phyloP scores from a whole-genome alignment of 1,140 invertebrate species.

The Hycleus cichorii region DNA sequence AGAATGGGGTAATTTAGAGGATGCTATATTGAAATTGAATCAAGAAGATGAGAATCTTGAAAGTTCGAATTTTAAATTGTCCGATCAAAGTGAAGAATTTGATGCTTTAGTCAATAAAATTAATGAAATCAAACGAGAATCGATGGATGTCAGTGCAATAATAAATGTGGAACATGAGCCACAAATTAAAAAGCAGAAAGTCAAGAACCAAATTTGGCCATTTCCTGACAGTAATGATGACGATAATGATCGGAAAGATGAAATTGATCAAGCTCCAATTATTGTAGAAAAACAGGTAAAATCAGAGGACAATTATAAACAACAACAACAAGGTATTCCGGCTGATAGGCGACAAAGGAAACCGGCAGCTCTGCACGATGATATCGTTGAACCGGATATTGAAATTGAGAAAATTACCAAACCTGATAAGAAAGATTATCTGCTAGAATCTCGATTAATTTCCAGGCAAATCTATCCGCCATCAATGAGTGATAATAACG shows the following conservation, averaged over 20 bases:
- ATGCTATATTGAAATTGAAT: slow-evolving; percentile 51
- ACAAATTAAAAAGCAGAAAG: slow-evolving; percentile 11
- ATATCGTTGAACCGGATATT: not conserved
- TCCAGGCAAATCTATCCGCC: too few relatives aligned
- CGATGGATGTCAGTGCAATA: slow-evolving; percentile 16
- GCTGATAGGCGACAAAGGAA: not conserved
- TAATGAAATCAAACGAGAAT: slow-evolving; percentile 37
- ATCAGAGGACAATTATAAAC: not conserved
- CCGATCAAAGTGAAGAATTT: slow-evolving; percentile 27
- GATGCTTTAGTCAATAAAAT: slow-evolving; percentile 37
- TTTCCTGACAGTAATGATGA: not conserved
- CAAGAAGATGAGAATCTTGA: slow-evolving; percentile 18
- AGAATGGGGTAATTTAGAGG: slow-evolving; percentile 69
- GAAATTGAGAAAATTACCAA: not conserved
- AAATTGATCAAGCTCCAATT: not conserved
- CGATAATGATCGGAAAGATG: not conserved
- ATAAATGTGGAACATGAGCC: slow-evolving; percentile 14
- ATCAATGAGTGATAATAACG: too few relatives aligned
- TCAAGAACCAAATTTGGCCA: slow-evolving; percentile 24
- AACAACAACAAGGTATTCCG: not conserved
- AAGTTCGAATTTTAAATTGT: slow-evolving; percentile 14
- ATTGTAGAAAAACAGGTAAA: not conserved
- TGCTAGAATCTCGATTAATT: too few relatives aligned
- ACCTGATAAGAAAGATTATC: too few relatives aligned
- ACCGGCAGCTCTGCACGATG: not conserved